Evolutionary conservation across 2,888 invertebrate genomes (phyloP), one percentile per base, ranked within the genome.

Genomic region (Ennomos erosarius): DNA sequence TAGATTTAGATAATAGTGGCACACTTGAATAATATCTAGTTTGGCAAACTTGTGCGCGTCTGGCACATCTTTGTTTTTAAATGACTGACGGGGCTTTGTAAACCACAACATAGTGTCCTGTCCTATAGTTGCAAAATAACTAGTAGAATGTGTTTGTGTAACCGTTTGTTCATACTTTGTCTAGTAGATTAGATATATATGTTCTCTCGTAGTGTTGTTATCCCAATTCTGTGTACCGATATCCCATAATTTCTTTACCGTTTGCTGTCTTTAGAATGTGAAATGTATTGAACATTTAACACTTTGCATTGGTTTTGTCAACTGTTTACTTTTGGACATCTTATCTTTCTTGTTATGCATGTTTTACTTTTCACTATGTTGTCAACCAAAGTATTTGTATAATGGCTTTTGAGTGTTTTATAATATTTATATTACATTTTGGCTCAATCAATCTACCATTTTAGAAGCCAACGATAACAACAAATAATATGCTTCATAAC

Each of bases 61-160:
- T 64, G 63, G 79, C 80, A 84, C 83, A 80, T 73, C 62, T 84
- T 85, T 86, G 84, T 79, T 78, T 61, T 80, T 74, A 78, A 83
- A 84, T 83, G 82, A 76, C 71, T 75, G 78, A 79, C 78, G 82
- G 86, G 88, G 87, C 85, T 87, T 87, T 73, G 86, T 87, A 85
- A 88, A 88, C 88, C 87, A 90, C 88, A 76, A 80, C 71, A 80
- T 85, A 81, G 85, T 81, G 80, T 88, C 84, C 91, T 91, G 90
- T 91, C 90, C 92, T 91, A 91, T 91, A 91, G 90, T 91, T 92
- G 91, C 92, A 91, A 91, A 90, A 90, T 87, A 80, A 74, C 69
- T 79, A 77, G 82, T 85, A 81, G 65, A 80, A 76, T 86, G 78
- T 86, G 74, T 82, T 67, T 75, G 79, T 85, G 78, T 85, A 74